Conservation (phyloP, 2,113 vertebrate genomes). For the Illadopsis cleaveri region DNA sequence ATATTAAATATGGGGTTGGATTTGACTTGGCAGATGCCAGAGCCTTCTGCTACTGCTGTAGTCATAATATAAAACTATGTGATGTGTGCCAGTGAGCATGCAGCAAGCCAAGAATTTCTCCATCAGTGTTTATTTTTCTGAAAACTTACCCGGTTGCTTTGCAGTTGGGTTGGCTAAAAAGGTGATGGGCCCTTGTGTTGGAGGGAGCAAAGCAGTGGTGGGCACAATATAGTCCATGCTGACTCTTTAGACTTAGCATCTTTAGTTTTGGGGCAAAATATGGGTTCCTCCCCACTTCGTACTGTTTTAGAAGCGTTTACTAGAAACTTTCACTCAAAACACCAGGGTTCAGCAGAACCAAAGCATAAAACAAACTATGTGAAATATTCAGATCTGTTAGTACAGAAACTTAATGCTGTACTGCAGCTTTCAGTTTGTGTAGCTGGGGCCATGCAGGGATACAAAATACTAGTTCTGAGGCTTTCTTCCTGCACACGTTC, state of each 20-base stretch:
- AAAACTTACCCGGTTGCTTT: neutral
- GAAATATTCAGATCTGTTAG: constrained; percentile 6
- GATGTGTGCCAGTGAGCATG: constrained; percentile 1
- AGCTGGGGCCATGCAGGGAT: neutral
- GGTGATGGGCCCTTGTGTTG: neutral
- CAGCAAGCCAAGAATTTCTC: constrained; percentile 38
- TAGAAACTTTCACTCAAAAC: neutral
- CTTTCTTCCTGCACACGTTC: neutral
- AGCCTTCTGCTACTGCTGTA: constrained; percentile 34
- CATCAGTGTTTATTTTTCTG: constrained; percentile 16
- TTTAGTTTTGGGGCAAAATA: neutral
- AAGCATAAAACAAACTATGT: neutral
- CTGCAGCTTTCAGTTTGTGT: neutral
- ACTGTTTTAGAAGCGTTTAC: neutral
- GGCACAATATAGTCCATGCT: neutral
- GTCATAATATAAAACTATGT: constrained; percentile 39
- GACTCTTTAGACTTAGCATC: neutral
- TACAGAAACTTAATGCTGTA: neutral
- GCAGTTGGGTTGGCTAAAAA: neutral
- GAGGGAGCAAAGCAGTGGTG: neutral
- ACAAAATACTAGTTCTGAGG: neutral
- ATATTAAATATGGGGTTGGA: constrained; percentile 31
- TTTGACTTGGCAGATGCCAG: constrained; percentile 54
- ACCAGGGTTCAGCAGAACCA: neutral
- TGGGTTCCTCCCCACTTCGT: accelerated